Conservation (phyloP, 2,888 invertebrate genomes). For the Trachelus iudaicus region DNA sequence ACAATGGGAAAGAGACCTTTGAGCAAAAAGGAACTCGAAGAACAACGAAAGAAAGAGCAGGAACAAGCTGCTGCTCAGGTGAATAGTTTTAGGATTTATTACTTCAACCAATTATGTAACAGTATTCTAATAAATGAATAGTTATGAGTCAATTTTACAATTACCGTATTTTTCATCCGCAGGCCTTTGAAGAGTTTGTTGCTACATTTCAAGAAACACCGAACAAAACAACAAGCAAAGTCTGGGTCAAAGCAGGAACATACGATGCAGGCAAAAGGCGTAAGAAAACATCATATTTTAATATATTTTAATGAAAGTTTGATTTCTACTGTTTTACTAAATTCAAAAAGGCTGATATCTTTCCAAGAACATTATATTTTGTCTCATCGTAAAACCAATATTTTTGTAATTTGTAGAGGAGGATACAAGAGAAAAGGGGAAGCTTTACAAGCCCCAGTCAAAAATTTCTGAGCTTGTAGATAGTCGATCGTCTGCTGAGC, state of each 20-base stretch:
- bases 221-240: constrained; percentile 80
- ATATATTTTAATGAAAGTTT: not conserved
- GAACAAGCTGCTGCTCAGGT: constrained; percentile 93
- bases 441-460: constrained; percentile 92
- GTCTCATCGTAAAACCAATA: not conserved
- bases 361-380: constrained; percentile 1
- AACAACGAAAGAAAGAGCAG: constrained; percentile 87
- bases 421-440: constrained; percentile 88
- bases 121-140: not conserved
- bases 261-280: constrained; percentile 95
- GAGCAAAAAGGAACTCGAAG: constrained; percentile 87
- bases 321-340: not conserved
- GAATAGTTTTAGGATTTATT: constrained; percentile 48
- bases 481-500: constrained; percentile 71
- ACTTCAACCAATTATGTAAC: no score
- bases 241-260: constrained; percentile 98
- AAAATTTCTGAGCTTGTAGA: constrained; percentile 74
- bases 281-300: constrained; percentile 64
- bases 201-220: constrained; percentile 94
- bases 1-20: constrained; percentile 79
- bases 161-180: constrained; percentile 28
- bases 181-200: constrained; percentile 97
- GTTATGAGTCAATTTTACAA: not conserved
- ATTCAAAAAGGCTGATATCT: not conserved
- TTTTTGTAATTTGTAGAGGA: constrained; percentile 73